Base-by-base conservation (phyloP, 2,797 vertebrate species). In the Enteromius trimaculatus region DNA sequence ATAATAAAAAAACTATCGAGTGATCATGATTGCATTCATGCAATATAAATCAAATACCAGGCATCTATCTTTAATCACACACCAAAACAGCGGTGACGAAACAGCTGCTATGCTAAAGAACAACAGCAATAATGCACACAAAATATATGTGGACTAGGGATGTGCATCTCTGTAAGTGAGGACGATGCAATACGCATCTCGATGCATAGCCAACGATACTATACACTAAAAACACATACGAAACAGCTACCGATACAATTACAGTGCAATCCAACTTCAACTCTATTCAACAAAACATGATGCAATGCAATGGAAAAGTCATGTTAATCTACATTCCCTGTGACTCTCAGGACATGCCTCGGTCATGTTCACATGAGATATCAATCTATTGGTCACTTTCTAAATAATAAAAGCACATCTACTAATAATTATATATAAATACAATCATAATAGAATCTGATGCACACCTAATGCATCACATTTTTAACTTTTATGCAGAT, bases 21-120 rank as follows among this genome's bases (percentile, higher is more conserved):
- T 29, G 62, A 86, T 85, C 77, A 60, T 17, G 51, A 47, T 29
- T 37, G 39, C 42, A 37, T 75, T 82, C 66, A 86, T 88, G 65
- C 72, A 82, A 82, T 85, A 88, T 86, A 82, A 84, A 87, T 86
- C 85, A 84, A 76, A 85, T 53, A 72, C 65, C 60, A 64, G 6
- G 9, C n/a, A 5, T 49, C 64, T 34, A 23, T 75, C 70, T 81
- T 87, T 77, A 86, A 85, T 86, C 82, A 81, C 71, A 79, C 49
- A 79, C 69, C 47, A 77, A 42, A 68, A 21, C 37, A 16, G 19
- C 23, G 42, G 10, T 42, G 70, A 60, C 75, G 68, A 44, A 86
- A 78, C 70, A 23, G 37, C 58, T 71, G 13, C 62, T 77, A 58
- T 34, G 60, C 55, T 5, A 29, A 11, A 39, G 74, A 81, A 58